Conservation (phyloP, 2,888 invertebrate genomes). For the Drosophila yooni region DNA sequence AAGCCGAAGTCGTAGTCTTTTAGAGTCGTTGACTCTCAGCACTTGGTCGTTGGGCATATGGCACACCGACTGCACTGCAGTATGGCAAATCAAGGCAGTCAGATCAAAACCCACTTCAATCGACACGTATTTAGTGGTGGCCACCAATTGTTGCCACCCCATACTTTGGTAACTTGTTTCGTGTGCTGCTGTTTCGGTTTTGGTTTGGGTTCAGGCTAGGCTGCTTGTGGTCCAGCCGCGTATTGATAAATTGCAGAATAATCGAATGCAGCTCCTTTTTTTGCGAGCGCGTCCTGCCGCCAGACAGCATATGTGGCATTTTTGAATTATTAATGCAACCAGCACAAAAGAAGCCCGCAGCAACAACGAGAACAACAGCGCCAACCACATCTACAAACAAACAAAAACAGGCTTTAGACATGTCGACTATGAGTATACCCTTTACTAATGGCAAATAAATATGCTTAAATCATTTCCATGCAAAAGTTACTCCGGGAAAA, state of each 20-base stretch:
- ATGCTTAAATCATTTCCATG: neutral
- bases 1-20: conserved; percentile 10
- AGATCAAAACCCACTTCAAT: conserved; percentile 66
- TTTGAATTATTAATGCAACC: conserved; percentile 82
- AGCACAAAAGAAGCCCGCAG: conserved; percentile 70
- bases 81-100: conserved; percentile 31
- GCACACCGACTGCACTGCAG: conserved; percentile 31
- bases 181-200: neutral
- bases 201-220: neutral
- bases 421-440: neutral
- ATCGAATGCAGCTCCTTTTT: conserved; percentile 64
- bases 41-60: conserved; percentile 23
- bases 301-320: conserved; percentile 74
- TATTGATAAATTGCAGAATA: conserved; percentile 79
- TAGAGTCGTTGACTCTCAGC: conserved; percentile 48
- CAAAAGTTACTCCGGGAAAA: neutral
- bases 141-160: conserved; percentile 53
- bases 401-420: neutral
- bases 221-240: conserved; percentile 15
- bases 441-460: neutral
- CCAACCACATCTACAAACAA: neutral
- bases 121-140: conserved; percentile 73
- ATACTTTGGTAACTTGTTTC: conserved; percentile 10
- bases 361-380: conserved; percentile 34
- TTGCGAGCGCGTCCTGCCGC: conserved; percentile 30